These are phyloP conservation scores for Lepisosteus osseus DNA, from an alignment of 2,113 vertebrate genomes.

Conservation along the genomic window DNA sequence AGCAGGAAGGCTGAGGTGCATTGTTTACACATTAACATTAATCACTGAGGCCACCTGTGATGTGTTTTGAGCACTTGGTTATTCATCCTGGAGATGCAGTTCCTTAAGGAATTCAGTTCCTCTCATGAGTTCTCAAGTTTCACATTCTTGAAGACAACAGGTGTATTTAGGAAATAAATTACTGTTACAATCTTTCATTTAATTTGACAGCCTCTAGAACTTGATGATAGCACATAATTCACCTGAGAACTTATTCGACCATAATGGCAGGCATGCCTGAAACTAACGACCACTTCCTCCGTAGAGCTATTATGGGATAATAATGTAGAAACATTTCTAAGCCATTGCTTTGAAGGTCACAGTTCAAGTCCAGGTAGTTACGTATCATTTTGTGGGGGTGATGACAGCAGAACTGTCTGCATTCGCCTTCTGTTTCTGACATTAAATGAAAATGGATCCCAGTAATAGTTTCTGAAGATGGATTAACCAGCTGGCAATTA, in stretches of 20 bases:
- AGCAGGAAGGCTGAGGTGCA: slow-evolving; percentile 25
- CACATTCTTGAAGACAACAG: slow-evolving; percentile 26
- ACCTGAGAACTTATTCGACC: slow-evolving; percentile 25
- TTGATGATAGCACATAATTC: slow-evolving; percentile 36
- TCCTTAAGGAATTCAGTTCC: slow-evolving; percentile 18
- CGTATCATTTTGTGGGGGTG: slow-evolving; percentile 64
- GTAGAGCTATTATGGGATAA: slow-evolving; percentile 48
- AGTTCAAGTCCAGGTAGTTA: slow-evolving; percentile 70
- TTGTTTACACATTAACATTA: slow-evolving; percentile 1
- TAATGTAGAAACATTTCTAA: slow-evolving; percentile 36
- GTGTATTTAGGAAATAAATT: slow-evolving; percentile 30
- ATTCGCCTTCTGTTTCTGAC: slow-evolving; percentile 66
- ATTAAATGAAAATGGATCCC: slow-evolving; percentile 75
- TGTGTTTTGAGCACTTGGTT: slow-evolving; percentile 27
- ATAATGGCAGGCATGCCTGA: slow-evolving; percentile 17
- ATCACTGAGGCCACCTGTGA: slow-evolving; percentile 19
- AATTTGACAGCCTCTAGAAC: not conserved
- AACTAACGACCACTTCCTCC: not conserved
- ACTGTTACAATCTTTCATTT: slow-evolving; percentile 62
- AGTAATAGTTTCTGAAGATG: slow-evolving; percentile 67
- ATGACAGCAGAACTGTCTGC: slow-evolving; percentile 78
- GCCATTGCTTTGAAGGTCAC: slow-evolving; percentile 74
- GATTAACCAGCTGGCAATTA: slow-evolving; percentile 69
- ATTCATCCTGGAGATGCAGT: slow-evolving; percentile 22
- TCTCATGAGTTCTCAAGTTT: slow-evolving; percentile 34